These are phyloP conservation scores for Sisyra terminalis DNA, from an alignment of 2,888 invertebrate genomes.

Conservation along the genomic window DNA sequence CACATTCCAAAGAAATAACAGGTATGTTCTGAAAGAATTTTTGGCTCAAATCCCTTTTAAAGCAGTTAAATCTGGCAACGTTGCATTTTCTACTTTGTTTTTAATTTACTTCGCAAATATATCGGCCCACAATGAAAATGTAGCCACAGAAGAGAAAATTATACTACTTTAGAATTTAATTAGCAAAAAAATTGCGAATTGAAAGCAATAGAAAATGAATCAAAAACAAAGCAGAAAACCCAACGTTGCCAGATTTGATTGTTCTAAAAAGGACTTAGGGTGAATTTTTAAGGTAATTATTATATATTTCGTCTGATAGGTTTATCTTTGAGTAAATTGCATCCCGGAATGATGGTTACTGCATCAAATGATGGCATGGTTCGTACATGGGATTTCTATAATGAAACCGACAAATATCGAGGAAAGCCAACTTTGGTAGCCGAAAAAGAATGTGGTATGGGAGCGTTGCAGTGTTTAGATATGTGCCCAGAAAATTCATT, in stretches of 20 bases:
- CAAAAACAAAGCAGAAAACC: no score
- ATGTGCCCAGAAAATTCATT: constrained; percentile 69
- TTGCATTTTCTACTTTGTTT: no score
- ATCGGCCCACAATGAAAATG: no score
- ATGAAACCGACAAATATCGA: constrained; percentile 19
- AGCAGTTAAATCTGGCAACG: no score
- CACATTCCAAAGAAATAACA: constrained; percentile 73
- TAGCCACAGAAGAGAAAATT: no score
- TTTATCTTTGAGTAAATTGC: constrained; percentile 50
- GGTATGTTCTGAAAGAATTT: constrained; percentile 28
- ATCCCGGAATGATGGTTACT: constrained; percentile 62
- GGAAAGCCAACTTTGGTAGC: constrained; percentile 23
- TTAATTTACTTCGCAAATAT: no score
- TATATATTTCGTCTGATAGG: constrained; percentile 26
- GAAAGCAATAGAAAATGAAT: no score
- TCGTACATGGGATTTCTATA: constrained; percentile 67
- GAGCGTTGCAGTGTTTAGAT: constrained; percentile 53
- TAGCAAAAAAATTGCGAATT: neutral
- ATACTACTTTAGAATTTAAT: no score
- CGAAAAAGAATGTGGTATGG: constrained; percentile 46
- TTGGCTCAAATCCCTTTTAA: no score
- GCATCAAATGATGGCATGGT: constrained; percentile 64
- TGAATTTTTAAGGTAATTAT: constrained; percentile 2
- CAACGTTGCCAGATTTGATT: no score
- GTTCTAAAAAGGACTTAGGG: no score